A percentile compares a stretch with the other conserved stretches of the same genome.
phyloP scores from a whole-genome alignment of 1,140 invertebrate species.

The Drosophila sulfurigaster region DNA sequence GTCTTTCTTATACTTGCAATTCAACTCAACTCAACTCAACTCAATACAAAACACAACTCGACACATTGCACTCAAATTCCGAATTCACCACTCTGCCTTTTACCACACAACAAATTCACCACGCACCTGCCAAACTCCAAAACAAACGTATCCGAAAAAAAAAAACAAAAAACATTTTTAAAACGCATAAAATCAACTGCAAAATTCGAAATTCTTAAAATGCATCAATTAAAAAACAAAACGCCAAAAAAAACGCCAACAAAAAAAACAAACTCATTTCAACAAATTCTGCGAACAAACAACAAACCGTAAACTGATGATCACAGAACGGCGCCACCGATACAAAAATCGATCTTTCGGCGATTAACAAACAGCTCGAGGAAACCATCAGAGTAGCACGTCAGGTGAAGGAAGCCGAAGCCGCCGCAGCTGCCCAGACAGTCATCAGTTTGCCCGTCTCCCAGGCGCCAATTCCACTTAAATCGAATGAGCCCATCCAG shows the following conservation, averaged over 20 bases:
- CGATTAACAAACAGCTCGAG: conserved; percentile 84
- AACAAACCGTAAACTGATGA: conserved; percentile 5
- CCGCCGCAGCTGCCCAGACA: conserved; percentile 66
- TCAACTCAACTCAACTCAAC: conserved; percentile 16
- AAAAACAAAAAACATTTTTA: conserved; percentile 5
- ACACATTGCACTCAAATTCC: neutral
- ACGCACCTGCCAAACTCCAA: conserved; percentile 9
- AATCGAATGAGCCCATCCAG: conserved; percentile 79
- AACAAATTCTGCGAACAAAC: conserved; percentile 19
- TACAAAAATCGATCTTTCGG: conserved; percentile 81
- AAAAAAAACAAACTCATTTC: conserved; percentile 22
- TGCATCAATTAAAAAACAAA: conserved; percentile 49
- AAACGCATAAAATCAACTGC: conserved; percentile 58
- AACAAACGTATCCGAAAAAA: neutral
- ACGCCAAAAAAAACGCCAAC: conserved; percentile 21
- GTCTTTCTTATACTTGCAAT: too few relatives aligned
- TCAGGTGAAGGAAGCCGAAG: conserved; percentile 81
- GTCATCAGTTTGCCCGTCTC: conserved; percentile 54
- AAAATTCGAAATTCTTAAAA: conserved; percentile 72
- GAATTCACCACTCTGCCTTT: neutral
- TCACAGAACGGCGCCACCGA: conserved; percentile 78
- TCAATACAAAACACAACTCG: conserved; percentile 12
- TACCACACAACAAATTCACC: conserved; percentile 14
- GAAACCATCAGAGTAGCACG: conserved; percentile 84
- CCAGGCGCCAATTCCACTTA: conserved; percentile 63